Evolutionary conservation across 2,797 vertebrate species (phyloP), one percentile per base, ranked within the genome.

Genomic region (Peromyscus melanophrys): DNA sequence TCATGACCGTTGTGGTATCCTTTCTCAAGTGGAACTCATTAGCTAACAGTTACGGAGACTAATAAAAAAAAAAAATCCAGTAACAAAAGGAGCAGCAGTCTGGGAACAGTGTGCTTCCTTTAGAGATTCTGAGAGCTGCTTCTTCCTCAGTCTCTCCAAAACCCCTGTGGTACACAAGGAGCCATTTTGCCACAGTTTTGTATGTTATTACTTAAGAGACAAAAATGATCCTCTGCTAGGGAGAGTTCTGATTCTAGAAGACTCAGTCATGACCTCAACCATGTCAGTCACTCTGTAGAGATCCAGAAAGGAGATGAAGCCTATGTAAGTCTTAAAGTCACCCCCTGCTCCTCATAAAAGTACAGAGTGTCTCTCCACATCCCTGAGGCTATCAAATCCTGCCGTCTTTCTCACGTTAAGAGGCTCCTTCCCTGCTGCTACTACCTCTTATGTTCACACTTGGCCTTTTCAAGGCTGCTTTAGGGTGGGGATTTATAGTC

Each of bases 201-300:
- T 86, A 6, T 37, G 40, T 94, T 91, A 92, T 95, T 96, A 87
- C 90, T 94, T 77, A 61, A 86, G 88, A 97, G 83, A 95, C 46
- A 49, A 84, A 92, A 37, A 95, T 89, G 78, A 27, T n/a, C 46
- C 57, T 95, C 57, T 75, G 52, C 16, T 52, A 4, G 34, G 90
- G 19, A 83, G 2, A 67, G 61, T 40, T 95, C 90, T 94, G 69
- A 89, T 6, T 93, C 57, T 94, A 57, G 46, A 67, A 86, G 49
- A 29, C 19, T 92, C 83, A 21, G 34, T 57, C 71, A 49, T 43
- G 65, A 96, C 87, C 76, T 85, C 76, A 87, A 0, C 29, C 29
- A 16, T 52, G 43, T 76, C 59, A 67, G 76, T 73, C 55, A 88
- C 43, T 78, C 92, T 69, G 31, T 0, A 90, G 40, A 61, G 57